Conservation (phyloP, 2,797 vertebrate genomes). For the Crocodylus rhombifer region DNA sequence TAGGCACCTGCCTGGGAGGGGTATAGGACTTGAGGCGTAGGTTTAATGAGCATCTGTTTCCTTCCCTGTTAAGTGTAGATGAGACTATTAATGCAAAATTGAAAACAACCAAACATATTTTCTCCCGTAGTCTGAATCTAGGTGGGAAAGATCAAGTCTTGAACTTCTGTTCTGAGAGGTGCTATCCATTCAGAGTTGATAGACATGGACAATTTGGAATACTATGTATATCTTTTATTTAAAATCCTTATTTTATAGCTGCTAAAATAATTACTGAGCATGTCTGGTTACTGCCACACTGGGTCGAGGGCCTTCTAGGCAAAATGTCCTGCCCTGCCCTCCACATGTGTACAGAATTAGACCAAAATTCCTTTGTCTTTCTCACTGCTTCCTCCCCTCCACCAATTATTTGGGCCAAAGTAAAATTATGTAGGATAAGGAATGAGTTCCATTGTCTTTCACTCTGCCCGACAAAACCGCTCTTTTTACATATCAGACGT, state of each 20-base stretch:
- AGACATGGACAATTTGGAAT: not conserved
- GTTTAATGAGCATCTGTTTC: not conserved
- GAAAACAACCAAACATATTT: not conserved
- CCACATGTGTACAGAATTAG: not conserved
- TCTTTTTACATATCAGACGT: not conserved
- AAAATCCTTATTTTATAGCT: constrained; percentile 3
- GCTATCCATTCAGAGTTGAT: not conserved
- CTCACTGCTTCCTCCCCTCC: not conserved
- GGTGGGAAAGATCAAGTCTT: not conserved
- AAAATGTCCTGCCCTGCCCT: not conserved
- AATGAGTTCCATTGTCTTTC: not conserved
- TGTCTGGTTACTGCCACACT: constrained; percentile 19
- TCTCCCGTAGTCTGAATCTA: not conserved
- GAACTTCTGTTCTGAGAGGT: not conserved
- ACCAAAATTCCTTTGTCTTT: not conserved
- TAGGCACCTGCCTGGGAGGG: not conserved
- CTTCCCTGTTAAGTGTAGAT: not conserved
- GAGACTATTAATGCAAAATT: not conserved
- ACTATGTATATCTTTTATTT: not conserved
- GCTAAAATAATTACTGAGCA: constrained; percentile 28
- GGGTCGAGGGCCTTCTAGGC: constrained; percentile 7
- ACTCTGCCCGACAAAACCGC: not conserved
- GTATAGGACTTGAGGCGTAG: not conserved
- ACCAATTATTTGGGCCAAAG: not conserved
- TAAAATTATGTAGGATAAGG: not conserved